Percentiles rank a stretch among this genome's conserved stretches.
Conservation (phyloP, 2,797 vertebrate species). For the Cyprinella venusta region DNA sequence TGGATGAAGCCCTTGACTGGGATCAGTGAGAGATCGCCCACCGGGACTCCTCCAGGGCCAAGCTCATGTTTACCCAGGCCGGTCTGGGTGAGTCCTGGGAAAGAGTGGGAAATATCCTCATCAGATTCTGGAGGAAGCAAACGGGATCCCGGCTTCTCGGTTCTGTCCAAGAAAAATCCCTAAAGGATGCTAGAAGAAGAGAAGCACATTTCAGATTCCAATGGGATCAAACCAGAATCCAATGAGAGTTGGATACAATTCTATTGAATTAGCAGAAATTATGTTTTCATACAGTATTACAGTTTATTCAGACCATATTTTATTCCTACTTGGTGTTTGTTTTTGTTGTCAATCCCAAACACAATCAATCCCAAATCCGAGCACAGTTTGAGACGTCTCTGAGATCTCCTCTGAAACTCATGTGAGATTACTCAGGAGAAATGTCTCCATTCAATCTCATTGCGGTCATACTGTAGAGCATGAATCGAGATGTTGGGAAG, state of each 20-base stretch:
- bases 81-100: not conserved
- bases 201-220: not conserved
- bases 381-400: not conserved
- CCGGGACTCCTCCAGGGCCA: slow-evolving; percentile 36
- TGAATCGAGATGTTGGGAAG: no score
- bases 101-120: slow-evolving; percentile 34
- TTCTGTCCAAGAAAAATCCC: not conserved
- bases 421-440: not conserved
- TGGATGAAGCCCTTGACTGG: slow-evolving; percentile 53
- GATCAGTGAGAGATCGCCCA: not conserved
- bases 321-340: no score
- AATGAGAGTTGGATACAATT: not conserved
- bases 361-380: not conserved
- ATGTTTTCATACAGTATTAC: no score
- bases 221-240: not conserved
- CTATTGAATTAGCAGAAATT: not conserved
- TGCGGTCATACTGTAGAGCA: not conserved
- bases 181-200: not conserved
- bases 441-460: not conserved
- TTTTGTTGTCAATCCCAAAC: not conserved
- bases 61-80: slow-evolving; percentile 1
- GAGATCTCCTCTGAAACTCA: not conserved
- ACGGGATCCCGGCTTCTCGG: not conserved
- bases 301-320: no score
- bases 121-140: slow-evolving; percentile 18